Base-by-base conservation (phyloP, 1,140 invertebrate genomes). In the honey bee (Apis mellifera) region DNA sequence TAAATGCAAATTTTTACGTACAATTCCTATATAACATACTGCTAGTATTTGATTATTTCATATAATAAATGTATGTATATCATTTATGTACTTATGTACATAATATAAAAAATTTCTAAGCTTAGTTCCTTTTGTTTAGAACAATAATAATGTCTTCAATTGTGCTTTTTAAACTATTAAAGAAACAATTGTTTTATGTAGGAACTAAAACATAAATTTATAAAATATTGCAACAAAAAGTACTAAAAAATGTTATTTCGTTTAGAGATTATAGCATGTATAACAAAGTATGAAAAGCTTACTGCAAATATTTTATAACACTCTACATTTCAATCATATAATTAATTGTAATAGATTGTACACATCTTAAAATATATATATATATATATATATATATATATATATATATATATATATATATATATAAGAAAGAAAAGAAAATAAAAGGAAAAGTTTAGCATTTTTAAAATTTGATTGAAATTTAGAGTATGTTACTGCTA, bases 1-100 rank as follows among this genome's bases (percentile, higher is more conserved):
- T 89, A 89, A 88, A 89, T 90, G 89, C 89, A 89, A 90, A 69
- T 54, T 48, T 26, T 69, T 76, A 64, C 26, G 74, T 84, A 83
- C 60, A 21, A 65, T 73, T 83, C 78, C 9, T 83, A 80, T 74
- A 83, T 76, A 75, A 84, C 88, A 88, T 54, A 77, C 71, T 79
- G 60, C 66, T 64, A 32, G 55, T 68, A 48, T 60, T 66, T 72
- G 65, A 57, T 85, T 77, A 68, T 60, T 83, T 71, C 64, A 32
- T 48, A 74, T 84, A 75, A 86, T 57, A 84, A 86, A 83, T 83
- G 75, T 76, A 42, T 42, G 5, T 42, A 42, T 42, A 68, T 83
- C 57, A 65, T 68, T 84, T 79, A 84, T 82, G 68, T 85, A 84
- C 52, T 32, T 88, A 86, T 86, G 78, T 80, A 89, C 64, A 79